Evolutionary conservation across 1,140 invertebrate species (phyloP), one percentile per base, ranked within the genome.

Genomic region (Microplitis demolitor): DNA sequence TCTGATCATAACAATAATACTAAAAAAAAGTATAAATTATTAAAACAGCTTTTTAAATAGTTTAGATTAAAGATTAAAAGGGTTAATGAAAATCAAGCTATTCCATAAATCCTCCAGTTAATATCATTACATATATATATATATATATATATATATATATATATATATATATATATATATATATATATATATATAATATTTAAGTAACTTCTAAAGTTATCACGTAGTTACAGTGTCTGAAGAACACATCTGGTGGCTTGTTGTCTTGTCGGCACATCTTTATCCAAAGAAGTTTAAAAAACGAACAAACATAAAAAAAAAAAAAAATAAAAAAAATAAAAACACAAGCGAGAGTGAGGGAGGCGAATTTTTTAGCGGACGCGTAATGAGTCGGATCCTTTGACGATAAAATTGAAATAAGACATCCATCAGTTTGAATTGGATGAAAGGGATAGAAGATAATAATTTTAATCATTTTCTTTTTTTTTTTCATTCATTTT

Each of bases 341-440:
- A 45, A 11, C 39, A 9, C 6, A 45, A 45, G 39, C 39, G 39
- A 45, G 39, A 6, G 39, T 9, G 39, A 11, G 39, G 24, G 11
- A 11, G 39, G 39, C 39, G 11, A 45, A 14, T 54, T 54, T 54
- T 54, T 54, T 54, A 54, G 39, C 14, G 50, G 24, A 45, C 63
- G 16, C 13, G 37, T 66, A 66, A 66, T 66, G 63, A 66, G 63
- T 66, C 63, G 63, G 63, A 66, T 51, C 39, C 63, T 66, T 66
- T 66, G 63, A 66, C 24, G 63, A 66, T 66, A 66, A 51, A 66
- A 39, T 66, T 16, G 24, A 69, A 50, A 76, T 76, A 76, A 77
- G 78, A 77, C 60, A 67, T 31, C 24, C 73, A 74, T 78, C 63
- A 67, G 60, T 11, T 11, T 9, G 51, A 76, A 74, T 35, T 24